Evolutionary conservation across 2,113 vertebrate species (phyloP).

Genomic region (Bubo bubo): DNA sequence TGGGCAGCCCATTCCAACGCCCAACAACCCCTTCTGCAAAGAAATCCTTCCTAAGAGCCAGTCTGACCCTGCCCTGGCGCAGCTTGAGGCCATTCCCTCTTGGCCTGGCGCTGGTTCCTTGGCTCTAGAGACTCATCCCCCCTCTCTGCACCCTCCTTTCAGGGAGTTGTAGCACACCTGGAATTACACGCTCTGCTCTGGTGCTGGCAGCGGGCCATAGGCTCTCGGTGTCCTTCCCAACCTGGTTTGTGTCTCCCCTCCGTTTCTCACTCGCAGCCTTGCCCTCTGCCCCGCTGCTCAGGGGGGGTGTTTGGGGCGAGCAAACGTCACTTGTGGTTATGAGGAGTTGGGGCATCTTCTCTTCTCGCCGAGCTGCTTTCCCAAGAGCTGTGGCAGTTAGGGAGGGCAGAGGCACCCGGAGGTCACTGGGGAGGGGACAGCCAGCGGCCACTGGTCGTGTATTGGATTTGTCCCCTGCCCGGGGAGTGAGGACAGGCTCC

Average conservation of each 20-base stretch:
- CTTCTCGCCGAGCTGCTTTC: neutral
- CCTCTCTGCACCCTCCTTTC: too few species aligned
- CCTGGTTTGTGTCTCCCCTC: neutral
- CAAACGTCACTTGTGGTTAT: accelerated
- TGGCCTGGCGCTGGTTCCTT: too few species aligned
- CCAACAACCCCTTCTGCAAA: too few species aligned
- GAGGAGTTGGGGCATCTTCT: neutral
- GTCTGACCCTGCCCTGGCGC: too few species aligned
- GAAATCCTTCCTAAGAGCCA: too few species aligned
- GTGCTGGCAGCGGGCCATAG: accelerated
- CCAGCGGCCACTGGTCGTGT: neutral
- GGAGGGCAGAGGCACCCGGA: neutral
- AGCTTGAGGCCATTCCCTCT: too few species aligned
- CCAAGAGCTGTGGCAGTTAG: neutral
- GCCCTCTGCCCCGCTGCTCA: neutral
- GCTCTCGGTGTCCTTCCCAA: neutral
- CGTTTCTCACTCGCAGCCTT: neutral
- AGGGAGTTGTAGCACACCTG: too few species aligned
- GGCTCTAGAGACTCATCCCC: too few species aligned
- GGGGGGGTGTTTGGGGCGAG: neutral
- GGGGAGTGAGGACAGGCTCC: neutral
- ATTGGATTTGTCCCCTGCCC: neutral
- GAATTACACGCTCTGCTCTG: neutral
- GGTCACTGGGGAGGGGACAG: neutral
- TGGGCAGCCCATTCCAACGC: too few species aligned